A percentile compares a stretch with the other conserved stretches of the same genome.
Conservation (phyloP, 2,113 vertebrate species). For the Ophiodon elongatus region DNA sequence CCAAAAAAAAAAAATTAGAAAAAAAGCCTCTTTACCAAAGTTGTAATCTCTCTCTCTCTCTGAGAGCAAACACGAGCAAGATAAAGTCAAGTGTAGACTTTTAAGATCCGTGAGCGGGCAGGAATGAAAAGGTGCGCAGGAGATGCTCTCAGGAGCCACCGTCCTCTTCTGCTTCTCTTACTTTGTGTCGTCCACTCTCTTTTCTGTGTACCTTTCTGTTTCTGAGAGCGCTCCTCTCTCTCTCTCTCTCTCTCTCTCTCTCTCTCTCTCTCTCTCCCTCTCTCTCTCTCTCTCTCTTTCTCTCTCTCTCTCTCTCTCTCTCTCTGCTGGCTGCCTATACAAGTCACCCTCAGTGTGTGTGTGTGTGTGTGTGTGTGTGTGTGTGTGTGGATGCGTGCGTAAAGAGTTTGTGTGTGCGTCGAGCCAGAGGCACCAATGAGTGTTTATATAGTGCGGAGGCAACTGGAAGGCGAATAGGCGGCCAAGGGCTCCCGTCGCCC, state of each 20-base stretch:
- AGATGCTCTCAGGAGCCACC: conserved; percentile 69
- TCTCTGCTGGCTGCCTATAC: conserved; percentile 61
- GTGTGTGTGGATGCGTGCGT: conserved; percentile 52
- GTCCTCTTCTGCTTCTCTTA: conserved; percentile 69
- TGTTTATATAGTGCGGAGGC: conserved; percentile 94
- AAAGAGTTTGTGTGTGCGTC: conserved; percentile 71
- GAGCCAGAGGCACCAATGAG: conserved; percentile 87
- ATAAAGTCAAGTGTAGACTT: conserved; percentile 12
- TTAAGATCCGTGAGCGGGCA: conserved; percentile 55
- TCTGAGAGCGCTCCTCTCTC: conserved; percentile 46
- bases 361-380: conserved; percentile 78
- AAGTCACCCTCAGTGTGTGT: conserved; percentile 85
- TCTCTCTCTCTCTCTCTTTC: conserved; percentile 39
- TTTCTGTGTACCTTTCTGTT: conserved; percentile 74
- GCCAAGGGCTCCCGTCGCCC: conserved; percentile 75
- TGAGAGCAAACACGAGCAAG: conserved; percentile 8
- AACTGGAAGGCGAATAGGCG: conserved; percentile 78
- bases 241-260: conserved; percentile 27
- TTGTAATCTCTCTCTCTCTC: conserved; percentile 44
- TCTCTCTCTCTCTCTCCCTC: conserved; percentile 43
- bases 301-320: conserved; percentile 44
- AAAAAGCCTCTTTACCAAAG: conserved; percentile 31
- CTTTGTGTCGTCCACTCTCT: conserved; percentile 69
- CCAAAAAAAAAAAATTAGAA: neutral
- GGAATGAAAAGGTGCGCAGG: conserved; percentile 57